Evolutionary conservation across 2,888 invertebrate species (phyloP).

Genomic region (Eilema sororculum): DNA sequence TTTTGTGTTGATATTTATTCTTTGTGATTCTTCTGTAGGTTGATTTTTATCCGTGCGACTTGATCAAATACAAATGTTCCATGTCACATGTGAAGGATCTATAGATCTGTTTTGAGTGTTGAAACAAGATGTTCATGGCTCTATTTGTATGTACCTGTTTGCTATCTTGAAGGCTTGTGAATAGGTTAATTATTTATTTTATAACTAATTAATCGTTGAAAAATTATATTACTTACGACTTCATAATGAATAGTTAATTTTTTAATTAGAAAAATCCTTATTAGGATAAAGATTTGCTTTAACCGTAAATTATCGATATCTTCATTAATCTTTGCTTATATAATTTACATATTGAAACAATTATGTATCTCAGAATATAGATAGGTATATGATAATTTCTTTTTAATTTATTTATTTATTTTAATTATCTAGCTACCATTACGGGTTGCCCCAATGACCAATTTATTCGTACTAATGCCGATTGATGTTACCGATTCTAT

Average conservation of each 20-base stretch:
- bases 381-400: neutral
- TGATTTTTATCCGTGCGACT: slow-evolving; percentile 80
- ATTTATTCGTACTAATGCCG: neutral
- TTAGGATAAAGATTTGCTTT: neutral
- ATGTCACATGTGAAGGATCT: slow-evolving; percentile 47
- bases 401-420: no score
- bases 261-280: neutral
- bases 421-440: no score
- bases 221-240: neutral
- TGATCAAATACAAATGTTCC: slow-evolving; percentile 69
- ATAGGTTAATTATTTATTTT: neutral
- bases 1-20: slow-evolving; percentile 69
- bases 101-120: slow-evolving; percentile 29
- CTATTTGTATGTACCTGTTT: neutral
- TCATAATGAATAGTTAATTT: neutral
- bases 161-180: neutral
- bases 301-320: neutral
- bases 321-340: neutral
- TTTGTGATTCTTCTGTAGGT: slow-evolving; percentile 66
- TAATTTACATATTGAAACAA: neutral
- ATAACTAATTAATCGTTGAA: slow-evolving; percentile 7
- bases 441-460: no score
- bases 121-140: neutral
- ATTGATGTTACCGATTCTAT: neutral
- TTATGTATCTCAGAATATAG: slow-evolving; percentile 1